Conservation (phyloP, 2,888 invertebrate genomes). For the Coelinius sp. region DNA sequence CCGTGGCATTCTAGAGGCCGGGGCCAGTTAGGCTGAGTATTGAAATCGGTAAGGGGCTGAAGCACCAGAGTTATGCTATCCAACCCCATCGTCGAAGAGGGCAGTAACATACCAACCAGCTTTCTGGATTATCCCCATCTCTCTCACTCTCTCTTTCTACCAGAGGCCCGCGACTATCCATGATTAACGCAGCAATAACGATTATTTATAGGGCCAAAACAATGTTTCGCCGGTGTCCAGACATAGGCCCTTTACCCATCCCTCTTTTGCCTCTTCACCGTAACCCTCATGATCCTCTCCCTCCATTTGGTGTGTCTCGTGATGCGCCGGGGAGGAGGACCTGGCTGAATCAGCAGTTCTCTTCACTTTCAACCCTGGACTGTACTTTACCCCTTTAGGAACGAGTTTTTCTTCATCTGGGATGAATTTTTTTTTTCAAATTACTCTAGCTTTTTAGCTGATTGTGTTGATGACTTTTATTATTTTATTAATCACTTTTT, state of each 20-base stretch:
- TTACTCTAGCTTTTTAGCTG: too few species aligned
- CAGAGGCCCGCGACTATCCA: constrained; percentile 60
- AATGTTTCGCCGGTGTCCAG: constrained; percentile 61
- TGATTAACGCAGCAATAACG: constrained; percentile 68
- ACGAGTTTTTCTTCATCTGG: background rate
- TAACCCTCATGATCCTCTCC: constrained; percentile 22
- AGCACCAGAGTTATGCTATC: constrained; percentile 20
- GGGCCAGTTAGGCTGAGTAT: constrained; percentile 17
- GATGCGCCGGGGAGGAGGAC: constrained; percentile 30
- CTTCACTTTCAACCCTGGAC: constrained; percentile 5
- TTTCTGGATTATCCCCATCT: constrained; percentile 24
- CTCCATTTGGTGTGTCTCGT: constrained; percentile 26
- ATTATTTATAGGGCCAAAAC: constrained; percentile 68
- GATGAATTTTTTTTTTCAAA: too few species aligned
- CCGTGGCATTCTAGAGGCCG: constrained; percentile 57
- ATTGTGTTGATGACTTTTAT: too few species aligned
- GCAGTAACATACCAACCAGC: constrained; percentile 61
- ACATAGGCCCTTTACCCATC: constrained; percentile 27
- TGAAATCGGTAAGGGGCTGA: constrained; percentile 45
- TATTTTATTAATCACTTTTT: too few species aligned
- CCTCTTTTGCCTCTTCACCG: constrained; percentile 31
- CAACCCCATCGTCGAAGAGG: constrained; percentile 52
- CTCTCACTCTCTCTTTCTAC: constrained; percentile 43
- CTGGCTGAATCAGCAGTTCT: constrained; percentile 59
- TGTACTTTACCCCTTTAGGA: background rate